Evolutionary conservation across 1,140 invertebrate species (phyloP).

Genomic region (Sinella curviseta): DNA sequence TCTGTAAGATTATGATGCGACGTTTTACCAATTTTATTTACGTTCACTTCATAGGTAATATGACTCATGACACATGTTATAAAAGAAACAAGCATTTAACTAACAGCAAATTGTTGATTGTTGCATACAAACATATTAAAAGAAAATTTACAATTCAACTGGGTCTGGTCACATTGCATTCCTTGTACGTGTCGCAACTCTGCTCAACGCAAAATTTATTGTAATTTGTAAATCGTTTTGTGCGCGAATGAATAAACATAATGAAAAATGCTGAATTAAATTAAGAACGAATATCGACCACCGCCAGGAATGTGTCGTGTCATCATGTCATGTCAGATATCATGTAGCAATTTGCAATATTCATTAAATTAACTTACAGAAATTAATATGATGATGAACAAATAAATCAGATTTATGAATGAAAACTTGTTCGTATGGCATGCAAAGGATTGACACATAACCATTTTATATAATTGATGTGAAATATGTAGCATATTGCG

Average conservation of each 20-base stretch:
- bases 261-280: not conserved
- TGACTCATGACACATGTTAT: too few relatives aligned
- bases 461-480: constrained; percentile 2
- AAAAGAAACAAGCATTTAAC: too few relatives aligned
- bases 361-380: not conserved
- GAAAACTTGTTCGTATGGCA: constrained; percentile 4
- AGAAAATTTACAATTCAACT: not conserved
- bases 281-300: not conserved
- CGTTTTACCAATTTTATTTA: too few relatives aligned
- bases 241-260: not conserved
- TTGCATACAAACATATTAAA: not conserved
- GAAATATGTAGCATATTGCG: not conserved
- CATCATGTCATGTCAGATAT: not conserved
- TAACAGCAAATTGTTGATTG: not conserved
- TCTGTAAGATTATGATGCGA: too few relatives aligned
- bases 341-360: constrained; percentile 14
- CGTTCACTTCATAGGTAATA: too few relatives aligned
- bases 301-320: not conserved
- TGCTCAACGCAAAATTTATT: not conserved
- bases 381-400: not conserved
- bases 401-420: constrained; percentile 24
- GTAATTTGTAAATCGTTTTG: not conserved
- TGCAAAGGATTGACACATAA: constrained; percentile 2
- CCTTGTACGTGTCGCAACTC: not conserved
- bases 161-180: not conserved